phyloP scores from a whole-genome alignment of 2,797 vertebrate genomes.

The Diglossa cyanea region DNA sequence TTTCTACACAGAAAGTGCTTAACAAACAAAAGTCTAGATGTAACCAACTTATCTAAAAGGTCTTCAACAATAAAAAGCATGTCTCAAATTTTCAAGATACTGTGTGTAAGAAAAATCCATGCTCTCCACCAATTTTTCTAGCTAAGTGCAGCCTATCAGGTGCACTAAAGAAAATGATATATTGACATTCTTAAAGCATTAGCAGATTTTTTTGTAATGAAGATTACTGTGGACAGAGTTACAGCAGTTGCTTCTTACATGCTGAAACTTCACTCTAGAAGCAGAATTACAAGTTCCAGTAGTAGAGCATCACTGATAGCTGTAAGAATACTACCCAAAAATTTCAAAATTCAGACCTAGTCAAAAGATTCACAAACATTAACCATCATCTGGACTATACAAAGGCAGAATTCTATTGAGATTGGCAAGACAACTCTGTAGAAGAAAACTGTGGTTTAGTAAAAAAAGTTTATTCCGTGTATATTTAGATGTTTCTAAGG shows the following conservation, averaged over 20 bases:
- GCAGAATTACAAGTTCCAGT: not conserved
- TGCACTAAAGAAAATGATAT: not conserved
- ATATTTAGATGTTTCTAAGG: not conserved
- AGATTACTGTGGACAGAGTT: not conserved
- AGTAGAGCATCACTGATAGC: not conserved
- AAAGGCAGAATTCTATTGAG: not conserved
- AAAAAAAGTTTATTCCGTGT: not conserved
- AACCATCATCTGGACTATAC: not conserved
- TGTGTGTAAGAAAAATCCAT: not conserved
- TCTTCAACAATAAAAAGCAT: not conserved
- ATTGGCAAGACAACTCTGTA: not conserved
- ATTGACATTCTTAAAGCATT: not conserved
- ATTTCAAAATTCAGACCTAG: not conserved
- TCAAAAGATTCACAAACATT: not conserved
- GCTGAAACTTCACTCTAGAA: not conserved
- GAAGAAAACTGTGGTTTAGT: not conserved
- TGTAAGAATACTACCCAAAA: not conserved
- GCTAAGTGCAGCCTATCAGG: not conserved
- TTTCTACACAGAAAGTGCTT: not conserved
- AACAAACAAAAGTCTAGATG: not conserved
- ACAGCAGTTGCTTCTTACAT: not conserved
- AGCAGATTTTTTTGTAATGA: not conserved
- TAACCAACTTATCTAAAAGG: not conserved
- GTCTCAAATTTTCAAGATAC: not conserved
- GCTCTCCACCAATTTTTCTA: not conserved